Percentiles rank a stretch among this genome's conserved stretches.
Evolutionary conservation across 2,888 invertebrate genomes (phyloP).

Genomic region (Sesamia inferens): DNA sequence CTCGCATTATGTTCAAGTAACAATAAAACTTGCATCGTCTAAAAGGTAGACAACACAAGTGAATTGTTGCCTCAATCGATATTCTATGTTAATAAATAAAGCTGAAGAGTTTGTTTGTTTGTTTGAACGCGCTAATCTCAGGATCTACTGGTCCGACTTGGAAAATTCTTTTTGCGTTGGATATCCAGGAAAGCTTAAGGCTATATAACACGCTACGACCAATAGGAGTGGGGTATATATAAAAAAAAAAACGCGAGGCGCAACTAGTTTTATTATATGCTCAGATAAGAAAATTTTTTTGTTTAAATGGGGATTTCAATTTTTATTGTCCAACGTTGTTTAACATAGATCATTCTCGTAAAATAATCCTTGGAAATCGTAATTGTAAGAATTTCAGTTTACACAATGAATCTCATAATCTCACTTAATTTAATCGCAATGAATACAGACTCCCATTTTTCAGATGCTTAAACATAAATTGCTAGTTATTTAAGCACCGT

Average conservation of each 20-base stretch:
- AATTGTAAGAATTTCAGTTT: too few relatives aligned
- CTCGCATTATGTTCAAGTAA: background rate
- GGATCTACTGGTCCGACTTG: too few relatives aligned
- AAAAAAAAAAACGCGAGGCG: too few relatives aligned
- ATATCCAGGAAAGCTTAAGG: too few relatives aligned
- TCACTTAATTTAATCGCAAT: background rate
- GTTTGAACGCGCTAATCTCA: too few relatives aligned
- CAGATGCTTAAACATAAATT: background rate
- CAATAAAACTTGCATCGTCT: background rate
- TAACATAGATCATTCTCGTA: background rate
- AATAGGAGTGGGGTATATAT: too few relatives aligned
- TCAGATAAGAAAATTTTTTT: background rate
- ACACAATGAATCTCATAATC: background rate
- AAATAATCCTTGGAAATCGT: too few relatives aligned
- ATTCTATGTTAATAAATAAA: too few relatives aligned
- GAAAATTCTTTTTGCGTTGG: too few relatives aligned
- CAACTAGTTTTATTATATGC: background rate
- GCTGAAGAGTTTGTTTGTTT: too few relatives aligned
- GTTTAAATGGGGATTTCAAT: background rate
- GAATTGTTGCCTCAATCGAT: too few relatives aligned
- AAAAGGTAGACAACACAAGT: background rate
- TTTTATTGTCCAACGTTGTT: background rate
- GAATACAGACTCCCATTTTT: background rate
- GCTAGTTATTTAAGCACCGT: background rate
- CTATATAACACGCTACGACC: too few relatives aligned